Percentiles rank a stretch among this genome's conserved stretches.
Conservation (phyloP, 2,797 vertebrate genomes). For the Spea hammondii region DNA sequence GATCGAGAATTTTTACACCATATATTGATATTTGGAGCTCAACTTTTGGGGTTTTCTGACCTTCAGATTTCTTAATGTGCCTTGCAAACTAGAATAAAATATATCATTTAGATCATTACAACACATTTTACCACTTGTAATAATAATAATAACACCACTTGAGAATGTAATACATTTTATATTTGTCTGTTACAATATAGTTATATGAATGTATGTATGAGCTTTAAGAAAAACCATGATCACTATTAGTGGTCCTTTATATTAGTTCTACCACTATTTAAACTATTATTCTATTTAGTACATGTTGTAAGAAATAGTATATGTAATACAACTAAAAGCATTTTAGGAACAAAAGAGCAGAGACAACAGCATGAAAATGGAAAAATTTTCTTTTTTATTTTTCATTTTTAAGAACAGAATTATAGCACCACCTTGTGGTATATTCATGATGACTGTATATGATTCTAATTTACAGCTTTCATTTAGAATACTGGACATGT, state of each 20-base stretch:
- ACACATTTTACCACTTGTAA: neutral
- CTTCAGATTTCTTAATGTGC: constrained; percentile 98
- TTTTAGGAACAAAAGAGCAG: neutral
- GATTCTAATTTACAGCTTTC: too few relatives aligned
- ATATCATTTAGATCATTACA: neutral
- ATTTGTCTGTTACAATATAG: too few relatives aligned
- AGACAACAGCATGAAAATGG: neutral
- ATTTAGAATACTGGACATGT: too few relatives aligned
- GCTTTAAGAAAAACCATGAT: too few relatives aligned
- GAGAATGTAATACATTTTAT: too few relatives aligned
- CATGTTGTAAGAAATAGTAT: neutral
- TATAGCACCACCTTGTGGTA: constrained; percentile 26
- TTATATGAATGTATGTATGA: too few relatives aligned
- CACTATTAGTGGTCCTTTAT: too few relatives aligned
- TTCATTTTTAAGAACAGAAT: neutral
- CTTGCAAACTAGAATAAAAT: constrained; percentile 84
- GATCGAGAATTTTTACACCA: constrained; percentile 94
- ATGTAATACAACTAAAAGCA: neutral
- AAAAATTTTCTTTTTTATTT: neutral
- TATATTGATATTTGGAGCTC: constrained; percentile 98
- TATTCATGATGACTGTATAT: neutral
- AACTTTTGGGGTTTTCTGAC: constrained; percentile 93
- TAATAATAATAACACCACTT: too few relatives aligned
- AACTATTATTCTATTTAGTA: too few relatives aligned
- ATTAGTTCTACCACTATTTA: too few relatives aligned